Evolutionary conservation across 2,113 vertebrate genomes (phyloP).

Genomic region (Redunca redunca): DNA sequence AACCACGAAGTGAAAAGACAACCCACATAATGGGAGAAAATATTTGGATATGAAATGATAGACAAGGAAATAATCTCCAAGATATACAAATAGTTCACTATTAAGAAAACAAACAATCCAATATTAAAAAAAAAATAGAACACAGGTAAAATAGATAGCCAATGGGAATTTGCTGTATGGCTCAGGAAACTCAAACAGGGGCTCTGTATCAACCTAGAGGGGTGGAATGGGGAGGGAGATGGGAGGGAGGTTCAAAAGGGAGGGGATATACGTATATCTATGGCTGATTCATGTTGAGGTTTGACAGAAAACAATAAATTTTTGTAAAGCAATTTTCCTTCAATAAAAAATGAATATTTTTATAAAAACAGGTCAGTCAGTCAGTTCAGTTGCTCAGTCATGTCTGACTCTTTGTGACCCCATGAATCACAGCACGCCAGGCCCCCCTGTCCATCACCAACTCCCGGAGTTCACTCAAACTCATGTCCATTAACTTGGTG

Average conservation of each 20-base stretch:
- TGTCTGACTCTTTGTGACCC: too few species aligned
- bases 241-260: background rate
- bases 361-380: background rate
- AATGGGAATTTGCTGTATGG: background rate
- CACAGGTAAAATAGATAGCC: background rate
- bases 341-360: background rate
- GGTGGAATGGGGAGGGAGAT: background rate
- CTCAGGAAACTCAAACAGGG: background rate
- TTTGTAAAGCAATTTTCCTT: background rate
- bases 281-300: background rate
- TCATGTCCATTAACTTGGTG: rapidly evolving
- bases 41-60: background rate
- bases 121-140: background rate
- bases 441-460: too few species aligned
- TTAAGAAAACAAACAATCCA: background rate
- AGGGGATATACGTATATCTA: background rate
- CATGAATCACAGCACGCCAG: too few species aligned
- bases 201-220: background rate
- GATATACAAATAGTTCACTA: background rate
- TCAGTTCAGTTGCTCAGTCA: rapidly evolving
- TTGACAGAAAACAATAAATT: background rate
- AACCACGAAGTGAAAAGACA: background rate
- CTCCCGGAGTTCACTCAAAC: too few species aligned
- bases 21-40: background rate
- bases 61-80: background rate